Evolutionary conservation across 1,140 invertebrate species (phyloP).

Genomic region (Drosophila virilis): DNA sequence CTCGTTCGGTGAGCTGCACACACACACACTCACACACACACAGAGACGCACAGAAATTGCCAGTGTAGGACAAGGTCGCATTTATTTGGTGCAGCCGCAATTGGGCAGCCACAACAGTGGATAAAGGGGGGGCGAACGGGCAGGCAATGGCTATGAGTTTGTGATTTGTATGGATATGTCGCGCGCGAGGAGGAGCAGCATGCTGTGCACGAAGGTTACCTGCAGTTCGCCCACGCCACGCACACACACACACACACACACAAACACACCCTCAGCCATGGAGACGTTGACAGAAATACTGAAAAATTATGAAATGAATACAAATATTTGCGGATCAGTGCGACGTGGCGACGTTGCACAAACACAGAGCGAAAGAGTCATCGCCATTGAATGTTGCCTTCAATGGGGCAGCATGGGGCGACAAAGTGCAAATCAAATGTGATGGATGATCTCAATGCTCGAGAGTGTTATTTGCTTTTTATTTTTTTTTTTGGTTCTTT

Average conservation of each 20-base stretch:
- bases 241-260: constrained; percentile 14
- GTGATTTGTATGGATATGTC: constrained; percentile 30
- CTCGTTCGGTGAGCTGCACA: constrained; percentile 19
- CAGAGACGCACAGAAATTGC: constrained; percentile 56
- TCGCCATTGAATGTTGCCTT: constrained; percentile 47
- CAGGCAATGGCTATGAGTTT: constrained; percentile 4
- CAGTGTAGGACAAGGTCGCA: constrained; percentile 80
- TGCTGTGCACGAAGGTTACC: constrained; percentile 71
- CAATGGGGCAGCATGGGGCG: constrained; percentile 46
- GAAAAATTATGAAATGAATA: constrained; percentile 75
- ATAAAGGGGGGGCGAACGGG: not conserved
- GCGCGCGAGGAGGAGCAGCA: not conserved
- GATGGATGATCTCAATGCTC: constrained; percentile 59
- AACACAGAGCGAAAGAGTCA: constrained; percentile 29
- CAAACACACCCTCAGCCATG: not conserved
- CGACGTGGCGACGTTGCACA: constrained; percentile 11
- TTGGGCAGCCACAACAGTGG: constrained; percentile 50
- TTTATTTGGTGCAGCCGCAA: constrained; percentile 77
- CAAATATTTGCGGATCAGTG: constrained; percentile 75
- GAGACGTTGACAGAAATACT: constrained; percentile 52
- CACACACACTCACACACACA: not conserved
- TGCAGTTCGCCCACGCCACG: constrained; percentile 43
- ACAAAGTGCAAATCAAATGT: constrained; percentile 66
- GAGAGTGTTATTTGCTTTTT: not conserved
- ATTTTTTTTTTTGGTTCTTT: not conserved